Evolutionary conservation across 2,797 vertebrate genomes (phyloP).

Genomic region (Coreius guichenoti): DNA sequence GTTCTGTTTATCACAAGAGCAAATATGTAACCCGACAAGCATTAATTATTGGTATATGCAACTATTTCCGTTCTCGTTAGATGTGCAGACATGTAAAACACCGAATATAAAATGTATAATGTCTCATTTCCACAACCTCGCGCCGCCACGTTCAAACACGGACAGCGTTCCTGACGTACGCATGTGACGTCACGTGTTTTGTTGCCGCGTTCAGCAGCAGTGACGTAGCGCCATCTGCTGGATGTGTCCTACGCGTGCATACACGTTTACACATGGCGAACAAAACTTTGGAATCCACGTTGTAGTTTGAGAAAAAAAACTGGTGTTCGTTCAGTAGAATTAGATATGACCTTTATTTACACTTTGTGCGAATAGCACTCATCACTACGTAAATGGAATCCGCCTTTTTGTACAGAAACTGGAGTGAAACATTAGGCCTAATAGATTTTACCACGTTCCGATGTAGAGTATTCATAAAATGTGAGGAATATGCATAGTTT

Average conservation of each 20-base stretch:
- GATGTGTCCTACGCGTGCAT: not conserved
- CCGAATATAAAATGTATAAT: not conserved
- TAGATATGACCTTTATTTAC: not conserved
- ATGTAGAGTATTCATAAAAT: not conserved
- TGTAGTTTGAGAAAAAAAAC: not conserved
- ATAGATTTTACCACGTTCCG: no score
- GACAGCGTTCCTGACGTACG: slow-evolving; percentile 59
- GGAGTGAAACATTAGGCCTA: not conserved
- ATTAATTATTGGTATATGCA: not conserved
- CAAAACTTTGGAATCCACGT: no score
- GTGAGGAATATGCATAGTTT: no score
- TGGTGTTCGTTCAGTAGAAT: no score
- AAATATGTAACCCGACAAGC: not conserved
- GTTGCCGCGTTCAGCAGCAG: not conserved
- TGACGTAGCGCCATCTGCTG: slow-evolving; percentile 32
- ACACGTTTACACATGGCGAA: no score
- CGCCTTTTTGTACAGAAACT: not conserved
- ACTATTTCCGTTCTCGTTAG: not conserved
- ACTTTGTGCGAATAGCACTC: not conserved
- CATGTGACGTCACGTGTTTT: slow-evolving; percentile 1
- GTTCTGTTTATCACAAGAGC: not conserved
- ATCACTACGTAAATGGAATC: not conserved
- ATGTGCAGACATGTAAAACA: not conserved
- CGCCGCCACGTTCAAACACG: slow-evolving; percentile 74
- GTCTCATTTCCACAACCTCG: not conserved